Evolutionary conservation across 2,888 invertebrate genomes (phyloP), one percentile per base, ranked within the genome.

Genomic region (Argyra leucocephala): DNA sequence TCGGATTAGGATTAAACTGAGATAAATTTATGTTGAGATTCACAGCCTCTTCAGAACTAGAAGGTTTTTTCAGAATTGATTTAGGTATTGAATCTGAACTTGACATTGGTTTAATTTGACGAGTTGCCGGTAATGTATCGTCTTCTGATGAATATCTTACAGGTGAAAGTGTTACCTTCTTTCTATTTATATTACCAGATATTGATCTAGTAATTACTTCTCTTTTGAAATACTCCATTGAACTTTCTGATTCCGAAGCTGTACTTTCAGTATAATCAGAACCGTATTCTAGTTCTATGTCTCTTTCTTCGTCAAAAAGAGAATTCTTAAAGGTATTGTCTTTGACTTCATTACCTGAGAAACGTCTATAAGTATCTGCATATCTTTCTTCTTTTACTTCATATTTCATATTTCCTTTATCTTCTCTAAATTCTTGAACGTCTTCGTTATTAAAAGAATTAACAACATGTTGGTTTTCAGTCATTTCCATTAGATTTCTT

Each of bases 31-130:
- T 2, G 12, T 31, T n/a, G 18, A 18, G 48, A 48, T 72, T 73
- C 7, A 76, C 70, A 61, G 82, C 76, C 31, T 75, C 72, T 69
- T 83, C 83, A 66, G 83, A 62, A 59, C 73, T 76, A 4, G 78
- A 76, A 1, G 78, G 81, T 65, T 84, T 83, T 74, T 91, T 91
- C 18, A 91, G 75, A 71, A 91, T 91, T 0, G 91, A 91, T 75
- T 91, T 91, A 1, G 91, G 91, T 37, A 88, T 78, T 73, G 88
- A 86, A 75, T 86, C 87, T 0, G 88, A 87, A 75, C 86, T 86
- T 0, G 87, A 85, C 61, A 86, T 77, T n/a, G 87, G 85, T 66
- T 78, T 48, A 18, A 48, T 31, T 31, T 48, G 48, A 12, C 48
- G 15, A 48, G 31, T 10, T 10, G 31, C 31, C 12, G 31, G 31